Base-by-base conservation (phyloP, 2,888 invertebrate species). In the Scaptomyza tumidula region DNA sequence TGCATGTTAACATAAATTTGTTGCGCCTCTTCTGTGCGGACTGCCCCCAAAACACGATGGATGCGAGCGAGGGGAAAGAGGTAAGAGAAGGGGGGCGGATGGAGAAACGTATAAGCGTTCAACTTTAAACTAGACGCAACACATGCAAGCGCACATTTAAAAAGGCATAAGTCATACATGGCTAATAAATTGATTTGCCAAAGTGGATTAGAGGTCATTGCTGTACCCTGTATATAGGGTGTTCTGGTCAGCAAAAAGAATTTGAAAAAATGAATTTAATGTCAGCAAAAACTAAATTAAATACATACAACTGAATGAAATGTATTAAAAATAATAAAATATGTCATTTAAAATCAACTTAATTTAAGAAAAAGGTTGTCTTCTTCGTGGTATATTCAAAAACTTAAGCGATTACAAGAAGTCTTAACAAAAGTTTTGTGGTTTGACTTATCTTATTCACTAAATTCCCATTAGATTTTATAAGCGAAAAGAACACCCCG, bases 171-270 rank as follows among this genome's bases (percentile, higher is more conserved):
- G 90, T 90, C 89, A 89, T 89, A 86, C 86, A 62, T 86, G 86
- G 86, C 90, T 90, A 91, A 90, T 90, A 90, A 90, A 91, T 90
- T 90, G 90, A 90, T 90, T 90, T 83, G 78, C 86, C 66, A 83
- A 82, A 84, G 86, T 86, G 89, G 89, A 88, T 86, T 88, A 88
- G 80, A 71, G 84, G 71, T 82, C 89, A 69, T 70, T 86, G 87
- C 71, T 72, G 62, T 64, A 57, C 44, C n/a, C n/a, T 37, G 37
- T 0, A 61, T 52, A 84, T 67, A 84, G 81, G 88, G 85, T 78
- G 70, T 7, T 54, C 13, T 10, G 0, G 6, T 9, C 6, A 4
- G 13, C 29, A 1, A n/a, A n/a, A 7, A 7, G n/a, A 9, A 10
- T 11, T 10, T 24, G 0, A 10, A 4, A 39, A n/a, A 7, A 1